phyloP scores from a whole-genome alignment of 2,888 invertebrate genomes.

The Halocaridina rubra region DNA sequence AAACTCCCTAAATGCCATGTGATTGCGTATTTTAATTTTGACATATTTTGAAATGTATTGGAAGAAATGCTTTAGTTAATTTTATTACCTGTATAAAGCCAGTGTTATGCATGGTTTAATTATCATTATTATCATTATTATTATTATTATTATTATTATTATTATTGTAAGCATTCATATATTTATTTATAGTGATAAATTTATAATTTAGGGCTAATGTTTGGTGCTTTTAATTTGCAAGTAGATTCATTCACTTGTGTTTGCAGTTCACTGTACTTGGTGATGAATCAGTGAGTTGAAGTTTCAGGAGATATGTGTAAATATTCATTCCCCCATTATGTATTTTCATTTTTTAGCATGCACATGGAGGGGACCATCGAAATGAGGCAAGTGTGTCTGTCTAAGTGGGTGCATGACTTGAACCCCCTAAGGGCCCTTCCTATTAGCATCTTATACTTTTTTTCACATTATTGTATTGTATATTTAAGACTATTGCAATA shows the following conservation, averaged over 20 bases:
- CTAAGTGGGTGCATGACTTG: constrained; percentile 18
- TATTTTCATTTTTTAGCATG: constrained; percentile 52
- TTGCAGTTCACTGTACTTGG: not conserved
- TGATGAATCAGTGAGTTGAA: not conserved
- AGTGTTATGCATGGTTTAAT: not conserved
- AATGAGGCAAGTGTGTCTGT: constrained; percentile 45
- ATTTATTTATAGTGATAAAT: not conserved
- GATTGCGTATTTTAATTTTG: too few species aligned
- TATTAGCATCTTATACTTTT: too few species aligned
- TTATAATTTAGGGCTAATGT: constrained; percentile 11
- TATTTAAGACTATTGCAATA: too few species aligned
- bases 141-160: too few species aligned
- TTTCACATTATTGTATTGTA: too few species aligned
- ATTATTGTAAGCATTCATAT: not conserved
- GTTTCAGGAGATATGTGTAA: not conserved
- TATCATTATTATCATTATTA: not conserved
- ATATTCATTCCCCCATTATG: constrained; percentile 41
- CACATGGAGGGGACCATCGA: constrained; percentile 44
- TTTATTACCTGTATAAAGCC: too few species aligned
- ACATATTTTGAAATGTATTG: too few species aligned
- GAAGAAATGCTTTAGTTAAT: too few species aligned
- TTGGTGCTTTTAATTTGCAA: constrained; percentile 20
- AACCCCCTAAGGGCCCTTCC: not conserved
- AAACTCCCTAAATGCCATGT: too few species aligned
- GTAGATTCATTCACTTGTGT: constrained; percentile 21